A percentile compares a stretch with the other conserved stretches of the same genome.
phyloP scores from a whole-genome alignment of 1,140 invertebrate genomes.

The Bombus sylvicola region DNA sequence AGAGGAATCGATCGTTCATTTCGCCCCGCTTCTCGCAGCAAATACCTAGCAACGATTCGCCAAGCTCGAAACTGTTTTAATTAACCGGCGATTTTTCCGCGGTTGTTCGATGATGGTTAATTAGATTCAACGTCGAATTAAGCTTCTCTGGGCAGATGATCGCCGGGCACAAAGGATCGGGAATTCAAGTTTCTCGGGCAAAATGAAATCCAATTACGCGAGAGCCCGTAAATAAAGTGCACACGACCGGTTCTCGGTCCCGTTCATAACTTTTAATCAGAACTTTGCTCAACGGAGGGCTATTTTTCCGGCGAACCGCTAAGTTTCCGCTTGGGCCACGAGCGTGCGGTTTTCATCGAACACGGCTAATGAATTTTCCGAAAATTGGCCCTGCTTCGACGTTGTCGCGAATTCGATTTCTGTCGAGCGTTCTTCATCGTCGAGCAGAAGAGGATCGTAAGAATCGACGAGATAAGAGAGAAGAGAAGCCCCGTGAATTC shows the following conservation, averaged over 20 bases:
- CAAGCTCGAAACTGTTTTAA: background rate
- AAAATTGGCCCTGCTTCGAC: conserved; percentile 15
- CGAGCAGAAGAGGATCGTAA: background rate
- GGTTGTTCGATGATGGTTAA: conserved; percentile 35
- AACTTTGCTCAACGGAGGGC: conserved; percentile 27
- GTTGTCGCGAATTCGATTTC: background rate
- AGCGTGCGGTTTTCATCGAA: conserved; percentile 15
- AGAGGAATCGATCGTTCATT: background rate
- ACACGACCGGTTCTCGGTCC: conserved; percentile 10
- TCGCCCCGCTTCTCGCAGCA: background rate
- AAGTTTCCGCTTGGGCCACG: conserved; percentile 17
- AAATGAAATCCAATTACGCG: conserved; percentile 46
- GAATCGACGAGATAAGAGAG: background rate
- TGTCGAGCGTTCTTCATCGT: background rate
- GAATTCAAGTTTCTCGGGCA: conserved; percentile 30
- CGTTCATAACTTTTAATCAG: conserved; percentile 52
- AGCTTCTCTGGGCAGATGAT: conserved; percentile 2
- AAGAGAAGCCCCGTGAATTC: background rate
- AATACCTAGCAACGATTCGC: background rate
- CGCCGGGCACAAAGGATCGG: conserved; percentile 16
- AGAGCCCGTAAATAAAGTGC: conserved; percentile 42
- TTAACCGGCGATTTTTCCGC: conserved; percentile 14
- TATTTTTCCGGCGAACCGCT: conserved; percentile 39
- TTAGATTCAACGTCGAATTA: conserved; percentile 26
- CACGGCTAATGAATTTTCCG: conserved; percentile 38